Evolutionary conservation across 2,888 invertebrate species (phyloP).

Genomic region (Dicyrtoma fusca): DNA sequence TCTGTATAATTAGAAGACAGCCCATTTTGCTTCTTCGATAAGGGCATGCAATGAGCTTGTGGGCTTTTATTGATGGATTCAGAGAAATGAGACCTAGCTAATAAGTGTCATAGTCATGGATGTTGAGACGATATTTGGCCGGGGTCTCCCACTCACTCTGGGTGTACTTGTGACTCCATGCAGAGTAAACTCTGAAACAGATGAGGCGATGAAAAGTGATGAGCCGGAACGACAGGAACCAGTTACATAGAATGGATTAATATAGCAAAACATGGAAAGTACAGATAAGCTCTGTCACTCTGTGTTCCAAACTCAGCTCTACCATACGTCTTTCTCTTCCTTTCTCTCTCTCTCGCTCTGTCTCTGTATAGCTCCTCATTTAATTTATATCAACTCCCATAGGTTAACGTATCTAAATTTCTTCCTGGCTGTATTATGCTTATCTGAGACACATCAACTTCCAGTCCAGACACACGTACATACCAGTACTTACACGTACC

Average conservation of each 20-base stretch:
- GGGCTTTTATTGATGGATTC: neutral
- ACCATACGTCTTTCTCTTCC: neutral
- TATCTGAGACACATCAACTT: too few species aligned
- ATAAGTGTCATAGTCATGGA: too few species aligned
- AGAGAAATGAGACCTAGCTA: too few species aligned
- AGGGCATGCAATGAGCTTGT: too few species aligned
- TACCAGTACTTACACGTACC: too few species aligned
- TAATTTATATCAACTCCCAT: neutral
- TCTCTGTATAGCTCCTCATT: neutral
- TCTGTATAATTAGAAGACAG: too few species aligned
- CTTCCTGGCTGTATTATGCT: too few species aligned
- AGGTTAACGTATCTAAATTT: too few species aligned
- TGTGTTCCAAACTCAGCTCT: neutral
- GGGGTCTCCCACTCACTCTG: too few species aligned
- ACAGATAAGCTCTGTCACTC: neutral
- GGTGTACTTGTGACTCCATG: neutral
- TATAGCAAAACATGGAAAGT: neutral
- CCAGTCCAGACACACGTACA: too few species aligned
- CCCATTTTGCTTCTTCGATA: too few species aligned
- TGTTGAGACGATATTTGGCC: too few species aligned
- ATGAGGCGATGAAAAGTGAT: constrained; percentile 28
- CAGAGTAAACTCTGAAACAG: neutral
- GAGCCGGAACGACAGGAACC: constrained; percentile 25
- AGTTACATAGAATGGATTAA: constrained; percentile 5
- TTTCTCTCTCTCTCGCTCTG: constrained; percentile 5